Base-by-base conservation (phyloP, 2,113 vertebrate species). In the Seriola aureovittata region DNA sequence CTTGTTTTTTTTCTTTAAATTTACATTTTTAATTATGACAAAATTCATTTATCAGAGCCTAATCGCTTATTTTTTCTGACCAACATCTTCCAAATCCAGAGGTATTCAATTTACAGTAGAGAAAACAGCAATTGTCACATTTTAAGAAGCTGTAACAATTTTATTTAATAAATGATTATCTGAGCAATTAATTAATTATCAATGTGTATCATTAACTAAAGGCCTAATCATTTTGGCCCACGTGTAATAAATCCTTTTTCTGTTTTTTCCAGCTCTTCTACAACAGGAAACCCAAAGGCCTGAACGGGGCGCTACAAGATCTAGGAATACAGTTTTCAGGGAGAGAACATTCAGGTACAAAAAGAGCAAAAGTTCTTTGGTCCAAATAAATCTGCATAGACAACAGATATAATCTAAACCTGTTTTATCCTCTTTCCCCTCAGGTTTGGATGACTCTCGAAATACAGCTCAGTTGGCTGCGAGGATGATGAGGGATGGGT, bases 241-340 rank as follows among this genome's bases (percentile, higher is more conserved):
- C 0, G 6, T 71, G n/a, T 29, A 19, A 32, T 65, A 12, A 64
- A 65, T 25, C 11, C 0, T 54, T 32, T 46, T 55, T 50, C 16
- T 75, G 4, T 67, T 0, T 81, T 64, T 76, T 79, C 67, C 90
- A 99, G 97, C 75, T 94, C 16, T 99, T 98, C 90, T 99, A 99
- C 73, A 95, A 93, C 4, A 95, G 97, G 84, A 99, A 97, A 85
- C 98, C 98, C 36, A 96, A 97, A 91, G 97, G 98, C 42, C 93
- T 99, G 57, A 97, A 95, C 10, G 97, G 97, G 50, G 98, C 98
- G 4, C 92, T 99, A 73, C 96, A 98, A 81, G 98, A 99, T 91
- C 89, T 99, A 1, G 98, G 98, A 46, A 96, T 99, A 68, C 89
- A 96, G 92, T 99, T 99, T 94, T 93, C 90, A 44, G 98, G 98